Percentiles rank a stretch among this genome's conserved stretches.
Evolutionary conservation across 2,113 vertebrate genomes (phyloP).

Genomic region (Danionella cerebrum): DNA sequence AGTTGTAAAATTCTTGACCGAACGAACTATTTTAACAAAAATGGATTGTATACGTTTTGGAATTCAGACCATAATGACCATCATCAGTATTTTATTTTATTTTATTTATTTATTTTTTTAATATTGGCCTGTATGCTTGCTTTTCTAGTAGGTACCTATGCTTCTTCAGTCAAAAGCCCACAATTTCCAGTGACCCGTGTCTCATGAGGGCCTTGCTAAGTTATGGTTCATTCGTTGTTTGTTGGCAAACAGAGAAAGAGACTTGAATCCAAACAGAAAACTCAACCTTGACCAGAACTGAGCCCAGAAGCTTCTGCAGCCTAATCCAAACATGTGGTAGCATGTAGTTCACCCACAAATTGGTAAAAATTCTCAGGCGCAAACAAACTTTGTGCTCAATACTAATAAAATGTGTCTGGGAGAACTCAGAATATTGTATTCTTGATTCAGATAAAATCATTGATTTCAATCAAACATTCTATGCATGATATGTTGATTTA

Average conservation of each 20-base stretch:
- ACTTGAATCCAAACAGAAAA: conserved; percentile 45
- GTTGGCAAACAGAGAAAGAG: conserved; percentile 47
- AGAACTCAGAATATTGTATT: not conserved
- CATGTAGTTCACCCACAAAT: conserved; percentile 3
- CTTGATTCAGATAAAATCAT: no score
- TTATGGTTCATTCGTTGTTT: conserved; percentile 49
- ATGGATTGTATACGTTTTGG: no score
- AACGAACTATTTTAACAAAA: no score
- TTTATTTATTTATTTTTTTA: no score
- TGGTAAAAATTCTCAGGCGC: conserved; percentile 23
- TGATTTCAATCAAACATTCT: no score
- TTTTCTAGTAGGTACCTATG: no score
- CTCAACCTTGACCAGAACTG: conserved; percentile 47
- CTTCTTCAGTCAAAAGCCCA: conserved; percentile 15
- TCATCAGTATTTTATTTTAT: no score
- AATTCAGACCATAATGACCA: no score
- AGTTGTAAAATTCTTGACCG: no score
- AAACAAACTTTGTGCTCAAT: conserved; percentile 12
- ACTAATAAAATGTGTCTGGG: conserved; percentile 3
- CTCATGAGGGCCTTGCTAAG: conserved; percentile 18
- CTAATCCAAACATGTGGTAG: conserved; percentile 38
- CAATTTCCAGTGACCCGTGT: not conserved
- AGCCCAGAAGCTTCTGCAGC: conserved; percentile 38
- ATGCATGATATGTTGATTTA: no score
- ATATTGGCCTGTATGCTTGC: no score